These are phyloP conservation scores for Notocelia uddmanniana DNA, from an alignment of 2,888 invertebrate genomes.

Conservation along the genomic window DNA sequence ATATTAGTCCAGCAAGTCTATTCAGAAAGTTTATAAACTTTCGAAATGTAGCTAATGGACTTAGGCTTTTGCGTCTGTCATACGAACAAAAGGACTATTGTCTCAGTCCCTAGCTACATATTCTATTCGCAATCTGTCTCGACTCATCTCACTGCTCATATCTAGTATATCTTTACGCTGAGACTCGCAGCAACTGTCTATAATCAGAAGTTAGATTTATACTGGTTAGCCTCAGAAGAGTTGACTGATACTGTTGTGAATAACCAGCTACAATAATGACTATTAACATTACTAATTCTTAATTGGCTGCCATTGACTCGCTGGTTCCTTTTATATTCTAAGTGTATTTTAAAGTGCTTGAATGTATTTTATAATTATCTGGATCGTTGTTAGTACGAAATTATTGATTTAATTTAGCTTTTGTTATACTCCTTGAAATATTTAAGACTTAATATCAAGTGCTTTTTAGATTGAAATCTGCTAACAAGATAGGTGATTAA, in stretches of 20 bases:
- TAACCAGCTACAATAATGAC: slow-evolving; percentile 57
- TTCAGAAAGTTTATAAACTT: slow-evolving; percentile 72
- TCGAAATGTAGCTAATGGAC: slow-evolving; percentile 70
- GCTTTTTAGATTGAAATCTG: not conserved
- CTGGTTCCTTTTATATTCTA: slow-evolving; percentile 22
- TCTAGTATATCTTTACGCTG: not conserved
- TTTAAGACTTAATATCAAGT: not conserved
- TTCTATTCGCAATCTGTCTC: not conserved
- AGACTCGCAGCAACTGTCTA: not conserved
- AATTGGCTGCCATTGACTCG: slow-evolving; percentile 50
- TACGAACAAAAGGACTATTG: slow-evolving; percentile 70
- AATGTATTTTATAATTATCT: slow-evolving; percentile 2
- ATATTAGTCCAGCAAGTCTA: slow-evolving; percentile 67
- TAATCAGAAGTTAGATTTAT: not conserved
- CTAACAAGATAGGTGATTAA: not conserved
- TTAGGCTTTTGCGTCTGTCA: slow-evolving; percentile 52
- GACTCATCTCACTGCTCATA: not conserved
- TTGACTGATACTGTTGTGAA: not conserved
- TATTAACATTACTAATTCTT: slow-evolving; percentile 57
- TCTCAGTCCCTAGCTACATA: slow-evolving; percentile 50
- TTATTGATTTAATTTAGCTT: not conserved
- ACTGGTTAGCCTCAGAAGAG: not conserved
- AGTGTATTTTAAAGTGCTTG: slow-evolving; percentile 6
- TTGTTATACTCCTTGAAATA: not conserved
- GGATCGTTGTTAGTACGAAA: not conserved